phyloP scores from a whole-genome alignment of 2,888 invertebrate species.

The Agrotis puta region DNA sequence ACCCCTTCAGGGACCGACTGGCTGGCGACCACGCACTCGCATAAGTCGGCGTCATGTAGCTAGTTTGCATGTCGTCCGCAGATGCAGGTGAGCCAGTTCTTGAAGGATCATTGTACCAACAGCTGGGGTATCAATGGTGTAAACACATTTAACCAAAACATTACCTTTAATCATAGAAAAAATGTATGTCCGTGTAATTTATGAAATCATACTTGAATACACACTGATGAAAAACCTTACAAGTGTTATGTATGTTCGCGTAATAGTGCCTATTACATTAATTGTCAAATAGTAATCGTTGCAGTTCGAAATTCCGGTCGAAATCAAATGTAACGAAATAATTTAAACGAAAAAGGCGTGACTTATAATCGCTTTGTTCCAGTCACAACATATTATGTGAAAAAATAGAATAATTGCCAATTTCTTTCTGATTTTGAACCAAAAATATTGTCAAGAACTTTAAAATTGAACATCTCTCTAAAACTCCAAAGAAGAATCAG shows the following conservation, averaged over 20 bases:
- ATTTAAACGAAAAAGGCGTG: background rate
- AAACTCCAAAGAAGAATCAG: background rate
- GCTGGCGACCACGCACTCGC: no score
- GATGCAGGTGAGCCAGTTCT: no score
- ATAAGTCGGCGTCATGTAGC: no score
- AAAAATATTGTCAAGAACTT: background rate
- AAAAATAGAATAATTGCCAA: background rate
- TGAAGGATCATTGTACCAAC: no score
- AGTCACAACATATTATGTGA: background rate
- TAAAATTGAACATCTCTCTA: background rate
- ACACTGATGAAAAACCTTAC: background rate
- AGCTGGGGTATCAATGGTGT: no score
- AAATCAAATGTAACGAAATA: background rate
- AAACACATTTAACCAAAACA: no score
- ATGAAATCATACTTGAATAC: background rate
- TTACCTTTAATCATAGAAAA: no score
- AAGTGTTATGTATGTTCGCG: background rate
- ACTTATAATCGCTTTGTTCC: background rate
- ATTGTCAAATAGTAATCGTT: background rate
- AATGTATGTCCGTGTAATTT: no score
- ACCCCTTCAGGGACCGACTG: no score
- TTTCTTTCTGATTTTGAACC: constrained; percentile 4
- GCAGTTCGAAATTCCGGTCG: background rate
- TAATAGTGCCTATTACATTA: background rate
- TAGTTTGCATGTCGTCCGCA: no score